Base-by-base conservation (phyloP, 2,797 vertebrate genomes). In the Cuculus canorus region DNA sequence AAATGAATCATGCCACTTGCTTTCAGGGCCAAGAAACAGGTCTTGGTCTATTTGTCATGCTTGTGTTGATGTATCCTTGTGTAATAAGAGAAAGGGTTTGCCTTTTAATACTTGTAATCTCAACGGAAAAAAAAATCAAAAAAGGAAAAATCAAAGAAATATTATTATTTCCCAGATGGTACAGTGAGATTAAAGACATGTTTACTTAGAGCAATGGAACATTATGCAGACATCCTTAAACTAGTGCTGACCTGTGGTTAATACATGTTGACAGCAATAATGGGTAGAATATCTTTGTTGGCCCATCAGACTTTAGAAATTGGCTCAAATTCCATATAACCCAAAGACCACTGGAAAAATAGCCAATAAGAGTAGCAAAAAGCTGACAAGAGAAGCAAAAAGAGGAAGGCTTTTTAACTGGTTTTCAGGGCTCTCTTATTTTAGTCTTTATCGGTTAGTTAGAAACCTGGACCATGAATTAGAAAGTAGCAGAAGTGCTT, bases 161-260 rank as follows among this genome's bases (percentile, higher is more conserved):
- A 66, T 66, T 65, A 37, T 65, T 47, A 66, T 90, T 96, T 93
- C 96, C 72, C 92, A 95, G 93, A 94, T 93, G 84, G 76, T 81
- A 92, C 79, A 63, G 28, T 63, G 82, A 87, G 92, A 91, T 94
- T 94, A 96, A 92, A 91, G 63, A 32, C 4, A 4, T 95, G 73
- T 95, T 96, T 96, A 79, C 64, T 84, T 57, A 86, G 73, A 70
- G 81, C 60, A 84, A 28, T 0, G 2, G 63, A 95, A 59, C 81
- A 16, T 91, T 95, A 39, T 39, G 7, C 78, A 82, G 93, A 90
- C 45, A 53, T 86, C 64, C 90, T 45, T 32, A 19, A 95, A 90
- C 83, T 82, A 94, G 43, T n/a, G n/a, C 83, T 93, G 93, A 88
- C 90, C 92, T 45, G 41, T 70, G 60, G 41, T 69, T 90, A 77